These are phyloP conservation scores for Atherinosoma microstoma DNA, from an alignment of 2,797 vertebrate genomes.

Conservation along the genomic window DNA sequence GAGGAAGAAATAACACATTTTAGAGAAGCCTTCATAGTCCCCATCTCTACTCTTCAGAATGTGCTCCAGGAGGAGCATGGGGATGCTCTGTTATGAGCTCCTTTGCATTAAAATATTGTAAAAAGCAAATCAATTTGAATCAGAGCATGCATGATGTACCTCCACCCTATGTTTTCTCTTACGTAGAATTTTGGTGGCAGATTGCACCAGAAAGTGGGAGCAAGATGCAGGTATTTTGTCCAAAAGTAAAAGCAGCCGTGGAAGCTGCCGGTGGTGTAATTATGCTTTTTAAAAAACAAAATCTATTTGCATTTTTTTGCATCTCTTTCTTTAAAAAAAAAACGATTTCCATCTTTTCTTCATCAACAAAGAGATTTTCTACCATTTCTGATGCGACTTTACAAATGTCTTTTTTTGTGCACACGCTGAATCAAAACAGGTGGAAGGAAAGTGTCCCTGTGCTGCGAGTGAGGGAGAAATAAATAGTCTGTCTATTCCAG, in stretches of 20 bases:
- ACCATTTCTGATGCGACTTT: too few species aligned
- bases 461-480: slow-evolving; percentile 25
- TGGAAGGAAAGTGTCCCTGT: background rate
- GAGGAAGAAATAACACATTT: slow-evolving; percentile 10
- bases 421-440: slow-evolving; percentile 16
- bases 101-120: slow-evolving; percentile 40
- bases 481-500: slow-evolving; percentile 33
- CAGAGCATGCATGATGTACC: slow-evolving; percentile 15
- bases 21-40: background rate
- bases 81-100: slow-evolving; percentile 37
- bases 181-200: background rate
- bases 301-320: background rate
- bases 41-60: background rate
- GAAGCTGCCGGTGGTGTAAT: background rate
- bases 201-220: slow-evolving; percentile 8
- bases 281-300: background rate
- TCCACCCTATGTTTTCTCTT: background rate
- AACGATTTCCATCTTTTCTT: background rate
- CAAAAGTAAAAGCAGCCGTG: background rate
- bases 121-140: slow-evolving; percentile 52
- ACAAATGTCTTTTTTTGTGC: background rate
- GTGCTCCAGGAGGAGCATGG: slow-evolving; percentile 1
- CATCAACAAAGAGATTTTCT: background rate
- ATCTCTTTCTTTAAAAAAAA: background rate
- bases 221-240: slow-evolving; percentile 13